Evolutionary conservation across 2,113 vertebrate species (phyloP), one percentile per base, ranked within the genome.

Genomic region (Syrrhaptes paradoxus): DNA sequence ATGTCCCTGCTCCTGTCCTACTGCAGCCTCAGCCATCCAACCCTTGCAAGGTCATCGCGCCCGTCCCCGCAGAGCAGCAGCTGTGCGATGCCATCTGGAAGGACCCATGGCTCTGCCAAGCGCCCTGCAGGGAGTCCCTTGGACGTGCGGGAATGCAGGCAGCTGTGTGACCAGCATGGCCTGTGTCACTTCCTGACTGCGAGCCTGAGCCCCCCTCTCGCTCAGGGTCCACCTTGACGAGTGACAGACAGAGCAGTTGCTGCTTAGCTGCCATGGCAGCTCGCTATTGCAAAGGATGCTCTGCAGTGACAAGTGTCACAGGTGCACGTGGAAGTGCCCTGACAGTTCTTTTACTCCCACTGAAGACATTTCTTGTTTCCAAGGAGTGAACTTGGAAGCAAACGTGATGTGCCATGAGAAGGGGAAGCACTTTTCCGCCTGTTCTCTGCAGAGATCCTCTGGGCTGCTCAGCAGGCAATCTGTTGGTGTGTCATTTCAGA

Each of bases 201-300:
- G 1, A 55, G 34, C 20, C 75, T 3, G 32, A 85, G 84, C 76
- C 59, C 81, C 34, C 0, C 1, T 1, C n/a, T 58, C 5, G 3
- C 67, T 79, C 12, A 0, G 1, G 3, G 45, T 14, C 68, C 57
- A 12, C 24, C 32, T 20, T 24, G 57, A 57, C 54, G 15, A 22
- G 66, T 9, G 22, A 20, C 88, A 32, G 59, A 8, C 17, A 4
- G 31, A 34, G 78, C 77, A 57, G n/a, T 14, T 31, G 38, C 49
- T 6, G 22, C 9, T 28, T 4, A 48, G 71, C 57, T 66, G 65
- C 68, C 43, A 0, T 2, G 16, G 7, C 91, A 29, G 57, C 2
- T 14, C 22, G 61, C 38, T 58, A 4, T 8, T 12, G 36, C 57
- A 8, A 18, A n/a, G 73, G 62, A 81, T 76, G 91, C 71, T 45